Evolutionary conservation across 2,113 vertebrate species (phyloP).

Genomic region (Parus major): DNA sequence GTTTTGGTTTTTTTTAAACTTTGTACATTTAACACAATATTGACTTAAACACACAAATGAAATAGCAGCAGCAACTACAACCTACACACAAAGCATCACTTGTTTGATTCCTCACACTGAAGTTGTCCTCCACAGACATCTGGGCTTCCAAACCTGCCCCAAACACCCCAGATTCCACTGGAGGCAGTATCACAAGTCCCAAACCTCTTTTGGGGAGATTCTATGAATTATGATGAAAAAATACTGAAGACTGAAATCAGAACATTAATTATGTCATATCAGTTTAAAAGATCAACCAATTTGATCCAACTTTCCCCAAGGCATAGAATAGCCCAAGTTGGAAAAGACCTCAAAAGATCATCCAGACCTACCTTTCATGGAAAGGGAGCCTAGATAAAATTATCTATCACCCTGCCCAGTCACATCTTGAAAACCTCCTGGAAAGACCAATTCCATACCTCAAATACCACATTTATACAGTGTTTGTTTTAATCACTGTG

Average conservation of each 20-base stretch:
- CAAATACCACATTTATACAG: neutral
- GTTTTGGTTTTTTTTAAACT: neutral
- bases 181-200: neutral
- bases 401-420: neutral
- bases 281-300: neutral
- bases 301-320: neutral
- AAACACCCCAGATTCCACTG: accelerated
- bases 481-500: neutral
- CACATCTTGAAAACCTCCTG: neutral
- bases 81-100: neutral
- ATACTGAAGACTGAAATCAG: neutral
- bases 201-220: neutral
- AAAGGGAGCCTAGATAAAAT: neutral
- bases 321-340: neutral
- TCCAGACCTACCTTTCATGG: neutral
- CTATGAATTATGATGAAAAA: neutral
- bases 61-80: neutral
- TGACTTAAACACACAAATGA: neutral
- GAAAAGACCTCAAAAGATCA: neutral
- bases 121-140: neutral
- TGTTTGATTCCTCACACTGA: neutral
- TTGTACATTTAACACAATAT: neutral
- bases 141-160: neutral
- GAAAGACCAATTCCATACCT: neutral
- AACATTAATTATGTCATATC: neutral